Percentiles rank a stretch among this genome's conserved stretches.
Conservation (phyloP, 2,888 invertebrate species). For the Poecilobothrus nobilitatus region DNA sequence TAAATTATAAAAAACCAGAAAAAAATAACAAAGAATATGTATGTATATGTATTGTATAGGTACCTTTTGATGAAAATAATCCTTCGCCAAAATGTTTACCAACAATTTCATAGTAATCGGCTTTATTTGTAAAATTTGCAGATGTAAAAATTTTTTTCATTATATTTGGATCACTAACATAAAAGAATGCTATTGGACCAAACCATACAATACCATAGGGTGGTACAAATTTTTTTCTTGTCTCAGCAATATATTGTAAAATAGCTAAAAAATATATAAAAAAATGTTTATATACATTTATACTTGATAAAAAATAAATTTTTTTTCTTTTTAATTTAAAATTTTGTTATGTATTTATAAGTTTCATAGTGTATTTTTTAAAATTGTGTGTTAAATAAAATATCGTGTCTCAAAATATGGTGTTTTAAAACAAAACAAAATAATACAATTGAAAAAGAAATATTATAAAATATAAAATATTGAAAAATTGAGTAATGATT, state of each 20-base stretch:
- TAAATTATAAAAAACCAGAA: neutral
- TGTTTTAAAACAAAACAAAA: too few relatives aligned
- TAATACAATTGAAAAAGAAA: too few relatives aligned
- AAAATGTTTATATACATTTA: too few relatives aligned
- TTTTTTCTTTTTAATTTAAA: too few relatives aligned
- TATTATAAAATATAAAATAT: too few relatives aligned
- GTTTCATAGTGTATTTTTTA: too few relatives aligned
- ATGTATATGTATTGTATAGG: too few relatives aligned
- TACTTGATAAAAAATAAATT: too few relatives aligned
- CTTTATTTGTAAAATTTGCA: slow-evolving; percentile 38
- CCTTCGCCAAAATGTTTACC: slow-evolving; percentile 37
- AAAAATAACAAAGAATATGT: neutral
- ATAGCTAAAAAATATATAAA: slow-evolving; percentile 11
- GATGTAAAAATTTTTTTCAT: slow-evolving; percentile 38
- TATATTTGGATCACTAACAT: slow-evolving; percentile 36
- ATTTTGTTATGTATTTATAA: too few relatives aligned
- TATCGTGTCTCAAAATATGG: too few relatives aligned
- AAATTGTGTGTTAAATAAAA: too few relatives aligned
- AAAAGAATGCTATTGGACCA: slow-evolving; percentile 38
- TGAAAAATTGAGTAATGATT: too few relatives aligned
- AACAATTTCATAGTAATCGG: slow-evolving; percentile 37
- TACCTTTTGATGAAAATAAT: slow-evolving; percentile 38
- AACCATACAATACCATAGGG: slow-evolving; percentile 36
- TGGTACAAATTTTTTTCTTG: slow-evolving; percentile 24
- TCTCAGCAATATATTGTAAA: slow-evolving; percentile 29